These are phyloP conservation scores for Nasonia giraulti DNA, from an alignment of 1,140 invertebrate genomes.

Conservation along the genomic window DNA sequence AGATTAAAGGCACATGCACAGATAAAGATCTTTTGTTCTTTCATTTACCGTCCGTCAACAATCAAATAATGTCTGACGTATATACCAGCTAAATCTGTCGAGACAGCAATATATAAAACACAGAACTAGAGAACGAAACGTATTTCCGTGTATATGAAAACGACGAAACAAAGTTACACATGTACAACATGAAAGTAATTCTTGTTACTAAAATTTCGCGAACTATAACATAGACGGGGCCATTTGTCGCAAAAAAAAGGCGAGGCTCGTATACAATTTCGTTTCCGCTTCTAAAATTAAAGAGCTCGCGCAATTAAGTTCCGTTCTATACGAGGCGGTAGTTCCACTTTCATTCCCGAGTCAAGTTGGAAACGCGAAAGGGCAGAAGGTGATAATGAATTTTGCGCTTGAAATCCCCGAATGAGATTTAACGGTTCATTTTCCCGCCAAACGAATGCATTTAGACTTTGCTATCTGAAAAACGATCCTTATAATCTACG, in stretches of 20 bases:
- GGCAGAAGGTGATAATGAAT: conserved; percentile 12
- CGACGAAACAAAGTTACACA: background rate
- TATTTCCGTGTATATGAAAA: background rate
- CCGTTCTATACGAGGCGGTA: background rate
- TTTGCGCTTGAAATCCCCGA: conserved; percentile 2
- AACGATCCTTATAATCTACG: too few relatives aligned
- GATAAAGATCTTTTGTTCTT: background rate
- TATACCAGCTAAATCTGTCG: background rate
- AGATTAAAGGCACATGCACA: background rate
- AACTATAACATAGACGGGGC: background rate
- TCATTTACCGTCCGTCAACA: background rate
- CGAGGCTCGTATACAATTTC: background rate
- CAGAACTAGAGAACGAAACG: background rate
- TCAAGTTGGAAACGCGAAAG: conserved; percentile 2
- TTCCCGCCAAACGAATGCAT: conserved; percentile 34
- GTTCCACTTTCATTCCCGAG: background rate
- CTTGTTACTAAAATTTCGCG: background rate
- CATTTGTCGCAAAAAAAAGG: background rate
- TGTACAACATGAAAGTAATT: background rate
- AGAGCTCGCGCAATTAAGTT: background rate
- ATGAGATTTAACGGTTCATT: conserved; percentile 35
- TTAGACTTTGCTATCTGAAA: too few relatives aligned
- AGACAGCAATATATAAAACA: background rate
- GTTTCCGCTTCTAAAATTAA: background rate
- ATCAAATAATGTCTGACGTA: background rate